Evolutionary conservation across 2,113 vertebrate genomes (phyloP).

Genomic region (Ameiurus melas): DNA sequence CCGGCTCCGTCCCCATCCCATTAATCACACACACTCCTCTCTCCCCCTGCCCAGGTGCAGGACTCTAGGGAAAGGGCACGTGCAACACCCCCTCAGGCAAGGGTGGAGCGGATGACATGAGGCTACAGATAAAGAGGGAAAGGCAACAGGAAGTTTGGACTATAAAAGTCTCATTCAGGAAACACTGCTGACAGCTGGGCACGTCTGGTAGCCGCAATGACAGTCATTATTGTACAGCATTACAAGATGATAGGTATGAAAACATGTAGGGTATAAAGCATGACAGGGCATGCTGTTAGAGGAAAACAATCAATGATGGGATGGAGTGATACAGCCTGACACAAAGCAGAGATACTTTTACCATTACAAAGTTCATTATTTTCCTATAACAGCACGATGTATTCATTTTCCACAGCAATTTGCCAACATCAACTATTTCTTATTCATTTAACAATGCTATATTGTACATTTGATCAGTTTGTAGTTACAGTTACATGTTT

Average conservation of each 20-base stretch:
- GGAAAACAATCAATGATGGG: not conserved
- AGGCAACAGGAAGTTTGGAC: slow-evolving; percentile 21
- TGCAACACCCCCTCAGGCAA: slow-evolving; percentile 63
- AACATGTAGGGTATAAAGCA: not conserved
- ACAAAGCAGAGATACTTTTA: not conserved
- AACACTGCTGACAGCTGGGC: not conserved
- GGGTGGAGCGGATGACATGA: slow-evolving; percentile 39
- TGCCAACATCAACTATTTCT: not conserved
- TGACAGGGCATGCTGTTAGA: not conserved
- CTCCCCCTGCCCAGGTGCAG: slow-evolving; percentile 84
- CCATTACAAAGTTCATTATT: not conserved
- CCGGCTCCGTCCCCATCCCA: slow-evolving; percentile 86
- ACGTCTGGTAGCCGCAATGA: not conserved
- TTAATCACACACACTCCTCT: slow-evolving; percentile 82
- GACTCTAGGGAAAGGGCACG: slow-evolving; percentile 79
- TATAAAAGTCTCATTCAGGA: slow-evolving; percentile 24
- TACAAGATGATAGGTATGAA: not conserved
- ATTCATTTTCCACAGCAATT: not conserved
- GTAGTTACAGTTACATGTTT: not conserved
- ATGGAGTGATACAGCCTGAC: not conserved
- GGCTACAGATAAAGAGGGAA: slow-evolving; percentile 28
- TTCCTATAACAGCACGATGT: not conserved
- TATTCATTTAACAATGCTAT: not conserved
- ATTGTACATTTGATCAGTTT: not conserved
- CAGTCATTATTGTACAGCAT: not conserved